Evolutionary conservation across 2,888 invertebrate genomes (phyloP), one percentile per base, ranked within the genome.

Genomic region (Pristionchus fissidentatus): DNA sequence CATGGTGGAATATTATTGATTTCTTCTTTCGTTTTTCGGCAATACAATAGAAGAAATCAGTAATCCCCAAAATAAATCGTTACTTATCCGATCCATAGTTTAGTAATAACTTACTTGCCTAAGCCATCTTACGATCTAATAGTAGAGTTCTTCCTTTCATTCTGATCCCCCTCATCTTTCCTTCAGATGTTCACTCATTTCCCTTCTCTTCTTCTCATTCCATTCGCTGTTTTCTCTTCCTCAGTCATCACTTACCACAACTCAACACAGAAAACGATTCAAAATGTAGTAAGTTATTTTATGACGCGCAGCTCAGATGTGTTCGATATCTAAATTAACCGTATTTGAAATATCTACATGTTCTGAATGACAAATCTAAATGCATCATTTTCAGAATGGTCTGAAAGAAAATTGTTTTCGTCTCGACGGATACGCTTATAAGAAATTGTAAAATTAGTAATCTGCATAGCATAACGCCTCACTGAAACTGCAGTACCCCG

Each of bases 131-230:
- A 57, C 5, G 10, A 29, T 26, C 22, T 26, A 29, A 10, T 8
- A 8, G 19, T 38, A 22, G 4, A 3, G 4, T 4, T 19, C 4
- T 66, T 8, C 38, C 4, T 66, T 38, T 66, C 66, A 35, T 26
- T 19, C 22, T 4, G 13, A 10, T 38, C 4, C 4, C 5, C 66
- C 13, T 26, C 29, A n/a, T 26, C 29, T 75, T 5, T 8, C 43
- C 22, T 15, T 5, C 77, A 52, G 77, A 52, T 55, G 52, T 38
- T 41, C 77, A 22, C 77, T 26, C 77, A 77, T 35, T 77, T 10
- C 22, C 77, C 55, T 19, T 77, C 77, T 32, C 77, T 77, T 49
- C 49, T 70, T n/a, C 70, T 77, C 77, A n/a, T 77, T 32, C 55
- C 77, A 22, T n/a, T 49, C 13, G 77, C 77, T 1, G 77, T 52